Evolutionary conservation across 2,113 vertebrate genomes (phyloP).

Genomic region (Perca fluviatilis): DNA sequence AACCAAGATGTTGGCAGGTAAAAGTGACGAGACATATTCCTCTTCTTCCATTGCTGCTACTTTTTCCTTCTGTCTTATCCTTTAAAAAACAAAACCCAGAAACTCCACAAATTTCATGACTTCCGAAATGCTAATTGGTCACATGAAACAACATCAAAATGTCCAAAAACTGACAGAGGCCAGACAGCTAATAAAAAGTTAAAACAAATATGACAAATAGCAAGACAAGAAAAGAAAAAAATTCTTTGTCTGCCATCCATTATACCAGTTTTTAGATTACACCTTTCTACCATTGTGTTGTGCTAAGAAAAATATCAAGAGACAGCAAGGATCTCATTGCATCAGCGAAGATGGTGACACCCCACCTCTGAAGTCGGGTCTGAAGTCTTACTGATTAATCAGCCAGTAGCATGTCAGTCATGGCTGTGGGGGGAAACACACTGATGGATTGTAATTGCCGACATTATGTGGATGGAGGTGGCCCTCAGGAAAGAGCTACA

Average conservation of each 20-base stretch:
- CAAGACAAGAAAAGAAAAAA: too few relatives aligned
- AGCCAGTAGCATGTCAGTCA: conserved; percentile 50
- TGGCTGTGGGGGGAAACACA: conserved; percentile 4
- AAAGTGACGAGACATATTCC: too few relatives aligned
- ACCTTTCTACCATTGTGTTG: background rate
- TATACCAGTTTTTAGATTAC: background rate
- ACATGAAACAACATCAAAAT: too few relatives aligned
- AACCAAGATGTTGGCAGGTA: too few relatives aligned
- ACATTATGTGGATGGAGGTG: conserved; percentile 48
- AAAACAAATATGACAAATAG: too few relatives aligned
- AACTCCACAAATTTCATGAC: too few relatives aligned
- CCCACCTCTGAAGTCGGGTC: conserved; percentile 26
- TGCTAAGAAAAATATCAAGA: background rate
- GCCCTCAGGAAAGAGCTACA: conserved; percentile 52
- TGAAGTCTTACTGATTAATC: conserved; percentile 53
- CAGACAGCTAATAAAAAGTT: too few relatives aligned
- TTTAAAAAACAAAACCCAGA: too few relatives aligned
- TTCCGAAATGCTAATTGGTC: too few relatives aligned
- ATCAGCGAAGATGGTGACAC: conserved; percentile 36
- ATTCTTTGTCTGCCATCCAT: background rate
- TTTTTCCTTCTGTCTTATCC: too few relatives aligned
- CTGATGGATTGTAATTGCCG: conserved; percentile 47
- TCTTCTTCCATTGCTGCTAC: too few relatives aligned
- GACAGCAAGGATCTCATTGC: conserved; percentile 13
- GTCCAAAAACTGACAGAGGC: too few relatives aligned